Conservation (phyloP, 2,113 vertebrate genomes). For the Oncorhynchus kisutch region DNA sequence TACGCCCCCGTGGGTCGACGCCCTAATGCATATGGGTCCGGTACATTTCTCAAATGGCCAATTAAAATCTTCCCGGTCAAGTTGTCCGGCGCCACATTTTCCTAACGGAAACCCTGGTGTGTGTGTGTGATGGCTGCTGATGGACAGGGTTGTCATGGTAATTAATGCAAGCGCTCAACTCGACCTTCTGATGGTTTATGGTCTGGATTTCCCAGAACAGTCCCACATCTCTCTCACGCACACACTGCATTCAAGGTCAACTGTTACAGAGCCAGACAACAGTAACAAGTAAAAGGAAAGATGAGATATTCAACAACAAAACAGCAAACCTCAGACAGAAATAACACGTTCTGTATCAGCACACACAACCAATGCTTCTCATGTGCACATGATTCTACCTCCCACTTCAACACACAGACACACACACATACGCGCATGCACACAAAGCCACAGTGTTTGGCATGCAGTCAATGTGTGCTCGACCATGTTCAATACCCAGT, state of each 20-base stretch:
- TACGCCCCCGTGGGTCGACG: too few species aligned
- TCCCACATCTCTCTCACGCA: constrained; percentile 11
- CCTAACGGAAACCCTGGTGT: neutral
- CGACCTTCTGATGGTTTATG: constrained; percentile 8
- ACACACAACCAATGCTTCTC: neutral
- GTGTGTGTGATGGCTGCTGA: constrained; percentile 4
- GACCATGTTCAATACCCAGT: constrained; percentile 35
- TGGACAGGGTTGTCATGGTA: constrained; percentile 14
- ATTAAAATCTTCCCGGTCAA: too few species aligned
- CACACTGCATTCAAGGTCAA: neutral
- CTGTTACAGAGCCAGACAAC: neutral
- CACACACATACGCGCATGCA: neutral
- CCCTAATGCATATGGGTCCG: too few species aligned
- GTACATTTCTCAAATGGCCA: too few species aligned
- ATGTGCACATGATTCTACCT: neutral
- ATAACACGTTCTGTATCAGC: neutral
- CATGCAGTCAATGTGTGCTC: constrained; percentile 26
- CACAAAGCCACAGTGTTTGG: neutral
- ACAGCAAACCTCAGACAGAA: neutral
- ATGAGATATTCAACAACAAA: neutral
- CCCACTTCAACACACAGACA: neutral
- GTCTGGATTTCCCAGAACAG: constrained; percentile 21
- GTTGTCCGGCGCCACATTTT: too few species aligned
- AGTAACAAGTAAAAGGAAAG: neutral
- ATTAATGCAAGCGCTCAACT: constrained; percentile 6